Percentiles rank a stretch among this genome's conserved stretches.
Evolutionary conservation across 2,888 invertebrate genomes (phyloP).

Genomic region (Quadroppia sp.): DNA sequence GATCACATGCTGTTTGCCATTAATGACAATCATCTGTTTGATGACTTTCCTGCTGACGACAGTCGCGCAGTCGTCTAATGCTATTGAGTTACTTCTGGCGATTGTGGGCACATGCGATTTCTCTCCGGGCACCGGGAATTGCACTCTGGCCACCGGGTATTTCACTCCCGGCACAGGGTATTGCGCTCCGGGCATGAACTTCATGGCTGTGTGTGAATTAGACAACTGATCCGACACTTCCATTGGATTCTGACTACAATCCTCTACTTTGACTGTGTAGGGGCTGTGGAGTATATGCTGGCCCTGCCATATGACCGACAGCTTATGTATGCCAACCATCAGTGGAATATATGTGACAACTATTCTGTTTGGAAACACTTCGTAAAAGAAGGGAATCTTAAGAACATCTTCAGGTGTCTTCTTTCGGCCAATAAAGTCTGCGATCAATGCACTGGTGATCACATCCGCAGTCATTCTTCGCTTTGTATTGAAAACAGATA

Average conservation of each 20-base stretch:
- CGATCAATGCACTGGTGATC: conserved; percentile 20
- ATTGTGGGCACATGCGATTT: conserved; percentile 30
- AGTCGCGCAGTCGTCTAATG: conserved; percentile 37
- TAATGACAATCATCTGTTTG: conserved; percentile 33
- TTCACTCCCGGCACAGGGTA: conserved; percentile 34
- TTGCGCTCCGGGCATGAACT: conserved; percentile 36
- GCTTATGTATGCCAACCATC: conserved; percentile 46
- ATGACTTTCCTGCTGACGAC: conserved; percentile 38
- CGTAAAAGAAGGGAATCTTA: conserved; percentile 48
- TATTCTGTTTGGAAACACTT: conserved; percentile 46
- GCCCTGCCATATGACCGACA: conserved; percentile 49
- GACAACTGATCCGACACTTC: background rate
- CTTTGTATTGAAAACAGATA: conserved; percentile 45
- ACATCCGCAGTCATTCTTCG: conserved; percentile 36
- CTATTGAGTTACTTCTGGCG: background rate
- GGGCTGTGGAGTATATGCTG: conserved; percentile 49
- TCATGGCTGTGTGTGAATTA: background rate
- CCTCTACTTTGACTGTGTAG: conserved; percentile 47
- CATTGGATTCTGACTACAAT: background rate
- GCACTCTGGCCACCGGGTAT: conserved; percentile 34
- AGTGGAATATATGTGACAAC: conserved; percentile 48
- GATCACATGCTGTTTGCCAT: conserved; percentile 29
- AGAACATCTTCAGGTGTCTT: conserved; percentile 29
- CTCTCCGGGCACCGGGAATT: conserved; percentile 35
- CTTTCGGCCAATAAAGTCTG: background rate